phyloP scores from a whole-genome alignment of 2,797 vertebrate species.

The Gallinago solitaria region DNA sequence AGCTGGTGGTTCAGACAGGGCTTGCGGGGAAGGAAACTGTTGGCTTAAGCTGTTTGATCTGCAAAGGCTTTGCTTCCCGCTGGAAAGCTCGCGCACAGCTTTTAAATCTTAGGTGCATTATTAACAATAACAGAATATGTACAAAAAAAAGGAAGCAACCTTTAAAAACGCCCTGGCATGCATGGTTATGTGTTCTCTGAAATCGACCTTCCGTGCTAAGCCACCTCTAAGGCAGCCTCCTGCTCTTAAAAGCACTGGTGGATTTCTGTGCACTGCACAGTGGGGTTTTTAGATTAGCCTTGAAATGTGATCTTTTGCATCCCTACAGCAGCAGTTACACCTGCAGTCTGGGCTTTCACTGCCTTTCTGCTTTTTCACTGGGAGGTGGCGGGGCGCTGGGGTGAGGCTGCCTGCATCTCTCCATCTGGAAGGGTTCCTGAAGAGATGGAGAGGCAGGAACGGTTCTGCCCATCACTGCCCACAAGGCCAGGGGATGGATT shows the following conservation, averaged over 20 bases:
- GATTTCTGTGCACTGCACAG: background rate
- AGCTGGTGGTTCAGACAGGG: background rate
- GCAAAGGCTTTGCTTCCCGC: background rate
- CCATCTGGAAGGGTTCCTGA: background rate
- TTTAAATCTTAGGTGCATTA: background rate
- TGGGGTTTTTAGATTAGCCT: background rate
- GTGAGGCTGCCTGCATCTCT: background rate
- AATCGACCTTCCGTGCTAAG: background rate
- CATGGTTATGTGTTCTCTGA: background rate
- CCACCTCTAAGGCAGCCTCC: background rate
- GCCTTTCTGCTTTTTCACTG: background rate
- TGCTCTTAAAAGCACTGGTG: background rate
- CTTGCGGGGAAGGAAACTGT: background rate
- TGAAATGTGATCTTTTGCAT: background rate
- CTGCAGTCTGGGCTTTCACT: background rate
- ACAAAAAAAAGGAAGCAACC: background rate
- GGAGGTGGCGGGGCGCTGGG: background rate
- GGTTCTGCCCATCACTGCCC: background rate
- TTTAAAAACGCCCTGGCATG: background rate
- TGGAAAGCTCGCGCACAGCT: background rate
- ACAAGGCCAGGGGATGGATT: background rate
- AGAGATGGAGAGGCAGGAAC: background rate
- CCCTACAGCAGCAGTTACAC: background rate
- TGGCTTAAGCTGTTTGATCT: background rate
- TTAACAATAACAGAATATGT: background rate